Evolutionary conservation across 2,113 vertebrate species (phyloP).

Genomic region (Mesoclemmys tuberculata): DNA sequence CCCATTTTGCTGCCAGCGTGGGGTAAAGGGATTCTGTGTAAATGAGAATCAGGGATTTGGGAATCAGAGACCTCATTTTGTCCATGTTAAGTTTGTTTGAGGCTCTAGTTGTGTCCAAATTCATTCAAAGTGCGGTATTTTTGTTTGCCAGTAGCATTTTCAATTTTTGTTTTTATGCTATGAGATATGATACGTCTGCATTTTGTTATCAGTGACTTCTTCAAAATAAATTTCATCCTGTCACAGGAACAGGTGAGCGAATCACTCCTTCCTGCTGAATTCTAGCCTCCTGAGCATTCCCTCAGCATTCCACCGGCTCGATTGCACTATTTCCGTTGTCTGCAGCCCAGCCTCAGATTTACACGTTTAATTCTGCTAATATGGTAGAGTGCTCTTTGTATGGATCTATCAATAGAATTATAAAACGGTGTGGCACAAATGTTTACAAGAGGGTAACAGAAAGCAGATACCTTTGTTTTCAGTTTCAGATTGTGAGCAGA

Average conservation of each 20-base stretch:
- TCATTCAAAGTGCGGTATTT: neutral
- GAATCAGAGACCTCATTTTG: neutral
- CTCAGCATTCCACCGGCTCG: neutral
- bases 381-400: neutral
- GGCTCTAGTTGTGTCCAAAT: neutral
- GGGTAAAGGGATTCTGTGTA: neutral
- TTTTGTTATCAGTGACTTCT: conserved; percentile 11
- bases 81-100: neutral
- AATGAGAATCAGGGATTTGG: neutral
- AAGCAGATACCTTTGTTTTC: conserved; percentile 26
- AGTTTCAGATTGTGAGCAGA: neutral
- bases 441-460: neutral
- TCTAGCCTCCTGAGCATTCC: neutral
- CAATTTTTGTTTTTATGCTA: neutral
- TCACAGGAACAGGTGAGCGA: neutral
- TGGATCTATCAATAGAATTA: conserved; percentile 6
- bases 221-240: neutral
- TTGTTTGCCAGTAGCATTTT: neutral
- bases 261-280: neutral
- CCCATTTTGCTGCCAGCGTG: neutral
- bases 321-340: conserved; percentile 13
- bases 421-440: conserved; percentile 5
- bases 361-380: neutral
- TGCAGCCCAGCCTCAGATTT: neutral
- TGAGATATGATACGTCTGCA: neutral